Conservation (phyloP, 2,888 invertebrate genomes). For the Emmelina monodactyla region DNA sequence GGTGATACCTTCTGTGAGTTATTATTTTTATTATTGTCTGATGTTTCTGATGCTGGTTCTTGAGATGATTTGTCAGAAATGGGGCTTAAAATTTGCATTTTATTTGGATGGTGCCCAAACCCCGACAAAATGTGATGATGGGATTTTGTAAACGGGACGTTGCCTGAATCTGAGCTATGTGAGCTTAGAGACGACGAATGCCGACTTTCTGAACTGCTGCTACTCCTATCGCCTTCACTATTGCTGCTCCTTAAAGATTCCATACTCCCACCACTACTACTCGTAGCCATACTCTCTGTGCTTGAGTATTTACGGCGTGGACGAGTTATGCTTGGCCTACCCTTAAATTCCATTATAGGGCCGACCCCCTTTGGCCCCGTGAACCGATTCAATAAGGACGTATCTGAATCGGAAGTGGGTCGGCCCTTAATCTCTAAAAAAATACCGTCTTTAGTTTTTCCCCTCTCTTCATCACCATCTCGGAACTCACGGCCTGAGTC, state of each 20-base stretch:
- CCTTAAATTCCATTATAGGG: constrained; percentile 70
- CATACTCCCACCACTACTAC: constrained; percentile 88
- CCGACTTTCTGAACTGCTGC: constrained; percentile 84
- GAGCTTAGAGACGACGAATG: constrained; percentile 86
- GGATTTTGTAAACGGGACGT: constrained; percentile 67
- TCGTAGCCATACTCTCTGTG: constrained; percentile 87
- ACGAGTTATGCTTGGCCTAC: constrained; percentile 59
- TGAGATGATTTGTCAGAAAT: constrained; percentile 91
- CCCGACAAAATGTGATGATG: constrained; percentile 71
- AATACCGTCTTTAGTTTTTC: constrained; percentile 72
- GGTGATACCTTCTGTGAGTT: constrained; percentile 81
- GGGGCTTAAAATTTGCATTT: constrained; percentile 86
- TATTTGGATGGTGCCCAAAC: constrained; percentile 76
- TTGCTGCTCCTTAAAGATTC: constrained; percentile 87
- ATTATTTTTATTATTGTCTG: constrained; percentile 81
- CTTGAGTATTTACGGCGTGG: constrained; percentile 74
- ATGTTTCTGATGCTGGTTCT: constrained; percentile 84
- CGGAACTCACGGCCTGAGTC: constrained; percentile 64
- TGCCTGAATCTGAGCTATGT: constrained; percentile 83
- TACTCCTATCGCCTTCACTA: constrained; percentile 86
- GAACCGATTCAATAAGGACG: constrained; percentile 64
- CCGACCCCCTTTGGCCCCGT: constrained; percentile 65
- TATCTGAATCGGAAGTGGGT: constrained; percentile 67
- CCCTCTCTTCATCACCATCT: constrained; percentile 76
- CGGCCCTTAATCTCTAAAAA: constrained; percentile 79